Evolutionary conservation across 2,888 invertebrate genomes (phyloP).

Genomic region (Phrixothrix hirtus): DNA sequence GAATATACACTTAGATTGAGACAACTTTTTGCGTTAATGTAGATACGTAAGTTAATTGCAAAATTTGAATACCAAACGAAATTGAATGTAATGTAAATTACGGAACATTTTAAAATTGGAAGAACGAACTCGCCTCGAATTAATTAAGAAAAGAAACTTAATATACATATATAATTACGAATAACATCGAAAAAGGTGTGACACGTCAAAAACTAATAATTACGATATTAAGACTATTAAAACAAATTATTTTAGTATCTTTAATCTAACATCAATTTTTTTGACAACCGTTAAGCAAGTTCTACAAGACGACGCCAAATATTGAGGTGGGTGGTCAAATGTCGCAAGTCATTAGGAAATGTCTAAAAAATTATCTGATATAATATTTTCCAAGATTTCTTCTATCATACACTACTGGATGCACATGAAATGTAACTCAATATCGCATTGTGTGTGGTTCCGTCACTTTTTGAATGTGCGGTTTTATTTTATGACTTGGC

Average conservation of each 20-base stretch:
- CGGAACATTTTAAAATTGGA: slow-evolving; percentile 22
- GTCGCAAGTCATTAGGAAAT: slow-evolving; percentile 16
- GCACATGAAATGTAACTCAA: slow-evolving; percentile 31
- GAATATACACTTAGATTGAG: slow-evolving; percentile 25
- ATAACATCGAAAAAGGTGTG: slow-evolving; percentile 26
- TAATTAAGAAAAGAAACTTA: slow-evolving; percentile 29
- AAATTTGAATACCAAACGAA: slow-evolving; percentile 35
- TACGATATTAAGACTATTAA: slow-evolving; percentile 28
- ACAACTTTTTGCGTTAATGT: slow-evolving; percentile 26
- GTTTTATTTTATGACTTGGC: slow-evolving; percentile 33
- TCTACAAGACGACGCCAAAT: slow-evolving; percentile 18
- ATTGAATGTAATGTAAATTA: slow-evolving; percentile 30
- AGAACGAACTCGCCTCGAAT: slow-evolving; percentile 16
- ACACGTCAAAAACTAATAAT: slow-evolving; percentile 26
- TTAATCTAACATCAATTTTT: slow-evolving; percentile 26
- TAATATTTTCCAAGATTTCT: slow-evolving; percentile 17
- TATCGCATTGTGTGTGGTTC: slow-evolving; percentile 36
- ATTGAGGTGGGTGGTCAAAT: slow-evolving; percentile 24
- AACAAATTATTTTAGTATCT: slow-evolving; percentile 29
- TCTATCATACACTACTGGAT: slow-evolving; percentile 7
- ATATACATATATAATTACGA: slow-evolving; percentile 26
- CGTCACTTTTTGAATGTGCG: slow-evolving; percentile 29
- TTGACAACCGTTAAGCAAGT: slow-evolving; percentile 28
- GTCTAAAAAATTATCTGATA: slow-evolving; percentile 21
- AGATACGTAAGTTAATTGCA: slow-evolving; percentile 30